Conservation (phyloP, 1,140 invertebrate genomes). For the Leptinotarsa defecta region DNA sequence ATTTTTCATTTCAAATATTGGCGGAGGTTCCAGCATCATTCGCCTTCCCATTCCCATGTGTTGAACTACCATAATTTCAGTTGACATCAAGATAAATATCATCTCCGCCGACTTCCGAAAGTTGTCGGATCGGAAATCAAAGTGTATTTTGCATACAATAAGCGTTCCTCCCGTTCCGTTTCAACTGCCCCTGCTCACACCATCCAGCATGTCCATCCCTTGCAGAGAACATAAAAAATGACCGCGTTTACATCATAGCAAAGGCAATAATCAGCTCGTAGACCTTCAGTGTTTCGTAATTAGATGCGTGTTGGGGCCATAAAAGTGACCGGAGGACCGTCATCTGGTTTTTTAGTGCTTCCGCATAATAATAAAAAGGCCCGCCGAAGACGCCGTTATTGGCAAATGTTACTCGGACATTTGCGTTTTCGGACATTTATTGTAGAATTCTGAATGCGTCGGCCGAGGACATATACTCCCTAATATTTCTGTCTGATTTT, state of each 20-base stretch:
- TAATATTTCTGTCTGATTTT: constrained; percentile 22
- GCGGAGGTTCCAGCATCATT: too few species aligned
- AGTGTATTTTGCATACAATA: neutral
- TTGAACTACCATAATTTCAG: too few species aligned
- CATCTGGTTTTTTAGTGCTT: constrained; percentile 56
- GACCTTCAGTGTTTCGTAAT: constrained; percentile 44
- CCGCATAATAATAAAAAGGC: constrained; percentile 56
- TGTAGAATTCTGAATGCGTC: constrained; percentile 33
- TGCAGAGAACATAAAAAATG: constrained; percentile 33
- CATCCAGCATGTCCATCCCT: constrained; percentile 1
- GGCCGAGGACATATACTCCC: constrained; percentile 17
- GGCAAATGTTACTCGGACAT: constrained; percentile 55
- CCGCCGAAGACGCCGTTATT: constrained; percentile 50
- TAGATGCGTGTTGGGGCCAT: constrained; percentile 50
- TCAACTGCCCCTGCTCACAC: neutral
- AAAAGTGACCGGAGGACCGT: constrained; percentile 46
- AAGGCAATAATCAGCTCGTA: constrained; percentile 46
- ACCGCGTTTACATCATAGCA: constrained; percentile 28
- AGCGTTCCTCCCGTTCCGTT: neutral
- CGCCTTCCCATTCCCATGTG: too few species aligned
- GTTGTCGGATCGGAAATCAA: too few species aligned
- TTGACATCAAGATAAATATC: too few species aligned
- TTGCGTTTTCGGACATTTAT: constrained; percentile 56
- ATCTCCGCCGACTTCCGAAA: too few species aligned
- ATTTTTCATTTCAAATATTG: too few species aligned